Base-by-base conservation (phyloP, 2,797 vertebrate species). In the Macrochelys suwanniensis region DNA sequence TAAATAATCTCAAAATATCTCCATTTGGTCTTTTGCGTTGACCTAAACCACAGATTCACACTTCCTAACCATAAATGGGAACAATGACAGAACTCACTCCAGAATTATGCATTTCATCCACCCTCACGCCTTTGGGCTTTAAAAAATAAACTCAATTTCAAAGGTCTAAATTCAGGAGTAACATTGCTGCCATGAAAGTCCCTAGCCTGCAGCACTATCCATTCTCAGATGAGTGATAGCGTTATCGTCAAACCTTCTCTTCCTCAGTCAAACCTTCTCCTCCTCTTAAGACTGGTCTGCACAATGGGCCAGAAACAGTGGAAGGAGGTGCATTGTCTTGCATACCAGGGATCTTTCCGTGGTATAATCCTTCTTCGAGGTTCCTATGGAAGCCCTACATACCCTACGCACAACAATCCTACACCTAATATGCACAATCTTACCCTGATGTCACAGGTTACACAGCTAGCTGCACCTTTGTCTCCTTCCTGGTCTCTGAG, bases 191-290 rank as follows among this genome's bases (percentile, higher is more conserved):
- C 3, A 33, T 28, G 31, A 54, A 23, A 92, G 88, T 74, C 9
- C 19, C 45, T 15, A 6, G 3, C 26, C 49, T 12, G 42, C 51
- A 77, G 47, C 0, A 0, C n/a, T 82, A 31, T 0, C 17, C 16
- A 10, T 31, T 49, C 25, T 47, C 28, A 26, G 31, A 33, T 0
- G 17, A 10, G 33, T 37, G 47, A 17, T 59, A 31, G 25, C 57
- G 31, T 33, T 61, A 54, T 54, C 21, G 6, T 61, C 28, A 61
- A 61, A 33, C 53, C 53, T 54, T 54, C 21, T 54, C 53, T 15
- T 61, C 59, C 31, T 61, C 47, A 47, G 47, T 47, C 37, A 42
- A 42, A 42, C 3, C n/a, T n/a, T 53, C 17, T 54, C 19, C 53
- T 33, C 59, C 13, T 61, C 59, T 33, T 33, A 61, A 33, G 26